Percentiles rank a stretch among this genome's conserved stretches.
These are phyloP conservation scores for Chloroceryle amazona DNA, from an alignment of 2,797 vertebrate genomes.

Conservation along the genomic window DNA sequence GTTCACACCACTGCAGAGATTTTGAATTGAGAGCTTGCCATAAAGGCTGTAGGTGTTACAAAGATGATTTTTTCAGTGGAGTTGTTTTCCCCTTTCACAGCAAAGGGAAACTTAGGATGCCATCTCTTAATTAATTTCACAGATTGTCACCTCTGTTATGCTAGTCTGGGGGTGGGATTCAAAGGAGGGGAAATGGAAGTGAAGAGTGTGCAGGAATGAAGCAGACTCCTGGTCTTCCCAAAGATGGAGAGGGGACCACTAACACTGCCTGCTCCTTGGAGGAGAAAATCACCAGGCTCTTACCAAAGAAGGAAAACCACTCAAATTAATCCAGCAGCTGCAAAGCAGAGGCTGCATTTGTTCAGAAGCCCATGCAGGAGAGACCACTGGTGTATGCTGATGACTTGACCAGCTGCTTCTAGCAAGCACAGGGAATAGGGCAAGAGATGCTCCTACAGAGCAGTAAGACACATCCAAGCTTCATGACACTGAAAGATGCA, in stretches of 20 bases:
- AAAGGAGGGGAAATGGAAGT: not conserved
- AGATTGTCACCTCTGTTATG: not conserved
- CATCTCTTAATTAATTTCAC: not conserved
- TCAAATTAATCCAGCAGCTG: not conserved
- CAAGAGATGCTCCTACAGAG: not conserved
- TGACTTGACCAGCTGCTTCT: not conserved
- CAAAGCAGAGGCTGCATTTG: not conserved
- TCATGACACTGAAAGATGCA: not conserved
- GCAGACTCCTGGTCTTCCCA: not conserved
- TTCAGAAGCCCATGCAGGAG: not conserved
- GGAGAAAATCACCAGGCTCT: not conserved
- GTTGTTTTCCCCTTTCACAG: not conserved
- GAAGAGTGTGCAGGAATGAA: not conserved
- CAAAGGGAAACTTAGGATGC: not conserved
- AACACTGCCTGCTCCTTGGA: not conserved
- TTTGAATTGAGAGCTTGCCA: not conserved
- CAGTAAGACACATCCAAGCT: not conserved
- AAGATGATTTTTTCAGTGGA: not conserved
- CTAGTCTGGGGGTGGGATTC: not conserved
- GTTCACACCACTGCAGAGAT: not conserved
- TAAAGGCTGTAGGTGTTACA: constrained; percentile 1
- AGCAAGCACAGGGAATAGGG: not conserved
- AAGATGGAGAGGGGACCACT: not conserved
- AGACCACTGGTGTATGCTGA: not conserved
- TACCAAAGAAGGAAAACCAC: not conserved